Percentiles rank a stretch among this genome's conserved stretches.
phyloP scores from a whole-genome alignment of 2,113 vertebrate genomes.

The Ictidomys tridecemlineatus region DNA sequence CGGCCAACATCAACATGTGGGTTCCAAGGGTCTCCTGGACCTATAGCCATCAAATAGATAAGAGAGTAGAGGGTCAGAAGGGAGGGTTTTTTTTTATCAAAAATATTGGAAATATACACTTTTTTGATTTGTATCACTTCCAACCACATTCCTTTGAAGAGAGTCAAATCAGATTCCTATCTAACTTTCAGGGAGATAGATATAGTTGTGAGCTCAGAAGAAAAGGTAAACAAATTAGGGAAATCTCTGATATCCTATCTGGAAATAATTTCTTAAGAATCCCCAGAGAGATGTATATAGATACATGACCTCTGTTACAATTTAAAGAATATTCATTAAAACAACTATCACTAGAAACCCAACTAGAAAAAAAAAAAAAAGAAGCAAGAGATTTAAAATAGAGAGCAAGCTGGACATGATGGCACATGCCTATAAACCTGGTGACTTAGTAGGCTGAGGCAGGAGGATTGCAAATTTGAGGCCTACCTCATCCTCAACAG shows the following conservation, averaged over 20 bases:
- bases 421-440: no score
- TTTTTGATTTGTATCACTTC: background rate
- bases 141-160: conserved; percentile 40
- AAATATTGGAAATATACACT: background rate
- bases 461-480: no score
- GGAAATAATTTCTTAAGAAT: conserved; percentile 38
- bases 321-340: conserved; percentile 1
- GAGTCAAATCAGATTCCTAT: conserved; percentile 20
- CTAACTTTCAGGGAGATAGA: background rate
- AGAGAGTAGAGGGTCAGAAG: background rate
- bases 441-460: no score
- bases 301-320: background rate
- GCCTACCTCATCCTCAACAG: no score
- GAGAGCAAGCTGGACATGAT: background rate
- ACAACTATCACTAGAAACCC: background rate
- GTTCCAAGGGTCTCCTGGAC: background rate
- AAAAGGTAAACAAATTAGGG: conserved; percentile 25
- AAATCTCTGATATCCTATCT: background rate
- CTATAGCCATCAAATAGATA: background rate
- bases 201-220: background rate
- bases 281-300: background rate
- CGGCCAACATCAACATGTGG: background rate
- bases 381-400: background rate
- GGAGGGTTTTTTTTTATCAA: background rate
- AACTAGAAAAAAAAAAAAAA: background rate